Evolutionary conservation across 2,888 invertebrate species (phyloP), one percentile per base, ranked within the genome.

Genomic region (Serrognathus titanus): DNA sequence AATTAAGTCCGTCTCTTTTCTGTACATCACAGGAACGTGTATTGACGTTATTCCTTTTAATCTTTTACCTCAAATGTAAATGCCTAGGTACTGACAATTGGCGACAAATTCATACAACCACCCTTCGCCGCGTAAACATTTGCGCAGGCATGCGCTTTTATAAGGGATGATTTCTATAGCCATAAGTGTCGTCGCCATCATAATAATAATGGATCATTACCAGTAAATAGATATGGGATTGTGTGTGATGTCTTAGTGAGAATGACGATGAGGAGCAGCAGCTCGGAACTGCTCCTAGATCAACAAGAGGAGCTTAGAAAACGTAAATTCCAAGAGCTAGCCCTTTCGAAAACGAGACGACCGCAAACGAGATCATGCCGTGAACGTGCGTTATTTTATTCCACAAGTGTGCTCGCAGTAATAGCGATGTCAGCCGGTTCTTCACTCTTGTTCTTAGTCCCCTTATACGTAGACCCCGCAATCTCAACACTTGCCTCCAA

Each of bases 271-370:
- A 85, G 86, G 81, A 86, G 87, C 82, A 85, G 85, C 81, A 88
- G 87, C 82, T 87, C 87, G 77, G 87, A 88, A 82, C 83, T 87
- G 80, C 84, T 88, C 81, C 85, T 87, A 78, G 87, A 87, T 78
- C 85, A 86, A 78, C 86, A 86, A 81, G 86, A 86, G 80, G 85
- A 85, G 79, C 80, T 85, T 69, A 80, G 85, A 72, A 82, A 83
- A 79, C 80, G 82, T 68, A 84, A 85, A 79, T 80, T 84, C 57
- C 77, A 82, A 77, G 80, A 82, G 79, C 76, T 82, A 76, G 79
- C 82, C 72, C 77, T 78, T 75, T 63, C 74, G 68, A 79, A 75
- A 71, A 72, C 69, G 59, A 72, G 71, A 66, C 76, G 78, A 69
- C 75, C 76, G 65, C 73, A 78, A 64, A 78, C 80, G 67, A 78